Base-by-base conservation (phyloP, 2,113 vertebrate species). In the Eidolon helvum region DNA sequence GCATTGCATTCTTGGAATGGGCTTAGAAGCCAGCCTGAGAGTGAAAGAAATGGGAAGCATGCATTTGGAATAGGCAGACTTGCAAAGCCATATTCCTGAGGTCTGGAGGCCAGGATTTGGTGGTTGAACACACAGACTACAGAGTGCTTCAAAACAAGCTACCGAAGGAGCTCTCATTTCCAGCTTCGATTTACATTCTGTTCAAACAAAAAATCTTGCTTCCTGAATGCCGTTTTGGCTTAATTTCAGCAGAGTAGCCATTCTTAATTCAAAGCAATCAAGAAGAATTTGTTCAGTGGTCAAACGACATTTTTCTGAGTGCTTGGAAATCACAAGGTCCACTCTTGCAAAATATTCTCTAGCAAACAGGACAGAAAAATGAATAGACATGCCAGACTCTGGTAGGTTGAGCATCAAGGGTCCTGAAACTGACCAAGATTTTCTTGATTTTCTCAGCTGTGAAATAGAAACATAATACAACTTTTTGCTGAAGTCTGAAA, bases 241-340 rank as follows among this genome's bases (percentile, higher is more conserved):
- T 93, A 45, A 38, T 93, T 94, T 97, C 79, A 92, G 74, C 45
- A 63, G 89, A 93, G 93, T 95, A 97, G 89, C 95, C 40, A 75
- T 69, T 97, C 86, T 90, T 95, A 90, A 91, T 95, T 82, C 95
- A 96, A 97, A 98, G 69, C 93, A 88, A 72, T 86, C 94, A 85
- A 43, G 91, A 92, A 92, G 68, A 92, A 97, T 94, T 96, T 96
- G 74, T 93, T 90, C 33, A 48, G 91, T 87, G 95, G 82, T 95
- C 94, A 97, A 96, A 86, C 28, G 55, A 78, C 71, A 90, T 87
- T 97, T 87, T 95, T 94, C 84, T 87, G 53, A 91, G 63, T 33
- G 40, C 85, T 92, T 97, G 75, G 69, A 96, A 95, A 57, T 87
- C 80, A 89, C 21, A 97, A 95, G n/a, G 26, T 90, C 50, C 35